These are phyloP conservation scores for Acrocyrtus sp. DNA, from an alignment of 2,888 invertebrate species.

Conservation along the genomic window DNA sequence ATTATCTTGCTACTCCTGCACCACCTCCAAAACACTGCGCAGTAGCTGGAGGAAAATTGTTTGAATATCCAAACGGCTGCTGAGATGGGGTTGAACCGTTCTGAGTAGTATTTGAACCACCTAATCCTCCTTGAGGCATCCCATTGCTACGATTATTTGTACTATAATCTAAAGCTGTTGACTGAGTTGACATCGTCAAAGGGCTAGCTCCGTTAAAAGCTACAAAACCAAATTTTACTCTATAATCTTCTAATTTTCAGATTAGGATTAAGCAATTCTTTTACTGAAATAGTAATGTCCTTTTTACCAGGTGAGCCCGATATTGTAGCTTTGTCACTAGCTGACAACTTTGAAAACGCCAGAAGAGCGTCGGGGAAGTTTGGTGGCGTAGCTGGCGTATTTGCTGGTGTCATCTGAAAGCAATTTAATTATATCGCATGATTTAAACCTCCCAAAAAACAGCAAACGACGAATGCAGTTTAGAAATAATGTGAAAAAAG, in stretches of 20 bases:
- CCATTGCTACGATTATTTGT: conserved; percentile 31
- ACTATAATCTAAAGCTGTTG: conserved; percentile 27
- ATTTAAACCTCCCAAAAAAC: background rate
- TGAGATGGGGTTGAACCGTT: conserved; percentile 32
- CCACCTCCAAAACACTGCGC: conserved; percentile 36
- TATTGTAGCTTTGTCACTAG: conserved; percentile 68
- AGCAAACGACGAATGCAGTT: background rate
- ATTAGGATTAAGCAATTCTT: too few relatives aligned
- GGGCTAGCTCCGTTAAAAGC: conserved; percentile 32
- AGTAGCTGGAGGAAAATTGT: conserved; percentile 29
- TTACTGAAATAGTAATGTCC: too few relatives aligned
- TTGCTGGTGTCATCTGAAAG: conserved; percentile 83
- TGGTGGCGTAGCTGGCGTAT: conserved; percentile 93
- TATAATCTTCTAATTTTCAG: too few relatives aligned
- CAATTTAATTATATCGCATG: background rate
- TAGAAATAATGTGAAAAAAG: background rate
- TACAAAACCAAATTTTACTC: background rate
- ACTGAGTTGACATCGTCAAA: conserved; percentile 34
- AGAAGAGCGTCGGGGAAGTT: conserved; percentile 91
- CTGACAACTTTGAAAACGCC: conserved; percentile 88
- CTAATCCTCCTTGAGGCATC: too few relatives aligned
- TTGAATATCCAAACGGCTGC: conserved; percentile 34
- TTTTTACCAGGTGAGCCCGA: conserved; percentile 41
- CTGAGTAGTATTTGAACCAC: conserved; percentile 5
- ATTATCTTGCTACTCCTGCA: conserved; percentile 40